Evolutionary conservation across 23 tunicate genomes (phyloP).

Genomic region (Corella eumyota): DNA sequence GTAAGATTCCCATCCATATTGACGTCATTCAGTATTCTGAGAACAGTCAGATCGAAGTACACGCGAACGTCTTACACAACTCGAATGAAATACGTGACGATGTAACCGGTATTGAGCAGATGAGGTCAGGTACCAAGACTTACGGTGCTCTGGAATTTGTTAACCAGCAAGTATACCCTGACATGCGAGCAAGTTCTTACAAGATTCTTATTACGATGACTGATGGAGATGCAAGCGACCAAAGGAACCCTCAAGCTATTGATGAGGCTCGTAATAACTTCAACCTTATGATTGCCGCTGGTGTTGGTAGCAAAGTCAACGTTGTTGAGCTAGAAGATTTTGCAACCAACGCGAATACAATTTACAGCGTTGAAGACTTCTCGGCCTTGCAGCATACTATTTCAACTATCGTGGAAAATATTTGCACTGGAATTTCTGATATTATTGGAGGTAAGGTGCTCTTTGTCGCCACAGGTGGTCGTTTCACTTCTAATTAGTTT

Average conservation of each 20-base stretch:
- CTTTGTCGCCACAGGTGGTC: too few relatives aligned
- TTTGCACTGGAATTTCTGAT: slow-evolving; percentile 36
- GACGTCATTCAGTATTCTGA: slow-evolving; percentile 79
- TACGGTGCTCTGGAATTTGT: slow-evolving; percentile 68
- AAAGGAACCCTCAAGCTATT: slow-evolving; percentile 48
- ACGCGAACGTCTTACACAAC: slow-evolving; percentile 4
- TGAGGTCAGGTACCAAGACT: slow-evolving; percentile 82
- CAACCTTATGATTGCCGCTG: slow-evolving; percentile 73
- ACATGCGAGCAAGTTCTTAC: slow-evolving; percentile 28
- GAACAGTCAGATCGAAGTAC: slow-evolving; percentile 36
- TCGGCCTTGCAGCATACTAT: slow-evolving; percentile 36
- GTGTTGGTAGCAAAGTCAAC: slow-evolving; percentile 63
- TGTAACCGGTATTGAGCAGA: slow-evolving; percentile 38
- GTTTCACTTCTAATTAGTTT: too few relatives aligned
- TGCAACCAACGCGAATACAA: slow-evolving; percentile 13
- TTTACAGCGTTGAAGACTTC: slow-evolving; percentile 55
- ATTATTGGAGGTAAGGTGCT: slow-evolving; percentile 10
- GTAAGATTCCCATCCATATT: slow-evolving; percentile 26
- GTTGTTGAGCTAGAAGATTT: slow-evolving; percentile 45
- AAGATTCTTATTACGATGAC: slow-evolving; percentile 87
- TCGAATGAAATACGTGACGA: slow-evolving; percentile 22
- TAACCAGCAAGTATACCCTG: slow-evolving; percentile 32
- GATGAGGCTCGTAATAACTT: slow-evolving; percentile 37
- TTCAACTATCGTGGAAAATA: slow-evolving; percentile 38
- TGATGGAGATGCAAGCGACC: slow-evolving; percentile 86